Percentiles rank a stretch among this genome's conserved stretches.
Conservation (phyloP, 2,797 vertebrate genomes). For the Limosa lapponica region DNA sequence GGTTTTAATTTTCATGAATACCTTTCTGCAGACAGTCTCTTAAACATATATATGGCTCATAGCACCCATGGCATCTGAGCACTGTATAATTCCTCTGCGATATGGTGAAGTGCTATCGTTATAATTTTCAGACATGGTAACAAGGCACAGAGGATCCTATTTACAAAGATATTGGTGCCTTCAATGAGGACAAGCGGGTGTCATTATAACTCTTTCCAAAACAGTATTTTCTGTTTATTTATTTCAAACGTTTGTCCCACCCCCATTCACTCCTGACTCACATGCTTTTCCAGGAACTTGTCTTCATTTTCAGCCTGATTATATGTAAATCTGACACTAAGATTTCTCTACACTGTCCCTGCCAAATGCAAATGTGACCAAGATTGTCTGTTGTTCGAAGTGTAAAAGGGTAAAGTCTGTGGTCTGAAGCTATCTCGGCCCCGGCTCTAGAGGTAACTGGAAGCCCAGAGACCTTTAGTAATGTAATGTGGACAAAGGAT, state of each 20-base stretch:
- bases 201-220: neutral
- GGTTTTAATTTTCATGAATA: neutral
- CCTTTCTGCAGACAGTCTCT: neutral
- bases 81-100: neutral
- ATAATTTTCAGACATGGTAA: neutral
- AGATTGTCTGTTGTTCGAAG: neutral
- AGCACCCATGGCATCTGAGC: neutral
- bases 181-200: neutral
- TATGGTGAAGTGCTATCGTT: neutral
- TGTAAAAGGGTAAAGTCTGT: neutral
- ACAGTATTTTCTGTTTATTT: neutral
- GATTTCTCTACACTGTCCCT: neutral
- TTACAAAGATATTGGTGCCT: neutral
- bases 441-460: rapidly evolving
- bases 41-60: neutral
- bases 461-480: neutral
- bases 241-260: neutral
- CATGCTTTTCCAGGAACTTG: neutral
- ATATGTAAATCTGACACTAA: neutral
- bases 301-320: neutral
- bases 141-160: neutral
- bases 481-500: neutral
- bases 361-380: neutral
- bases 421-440: neutral
- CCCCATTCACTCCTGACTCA: neutral